Conservation (phyloP, 2,888 invertebrate genomes). For the Tiliacea aurago region DNA sequence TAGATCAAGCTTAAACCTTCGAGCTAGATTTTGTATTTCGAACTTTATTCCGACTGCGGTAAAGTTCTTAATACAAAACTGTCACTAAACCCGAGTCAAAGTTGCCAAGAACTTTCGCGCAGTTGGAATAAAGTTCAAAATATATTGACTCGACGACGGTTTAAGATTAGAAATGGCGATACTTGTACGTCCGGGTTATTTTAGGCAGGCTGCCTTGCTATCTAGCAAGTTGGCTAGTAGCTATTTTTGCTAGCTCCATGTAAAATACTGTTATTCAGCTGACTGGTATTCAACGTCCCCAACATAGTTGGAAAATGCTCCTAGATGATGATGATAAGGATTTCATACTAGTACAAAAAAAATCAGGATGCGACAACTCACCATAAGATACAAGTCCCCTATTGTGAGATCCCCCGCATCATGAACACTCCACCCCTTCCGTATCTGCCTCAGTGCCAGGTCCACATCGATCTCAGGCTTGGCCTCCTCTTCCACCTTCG, state of each 20-base stretch:
- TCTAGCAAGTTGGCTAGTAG: too few species aligned
- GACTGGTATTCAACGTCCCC: too few species aligned
- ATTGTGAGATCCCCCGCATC: slow-evolving; percentile 95
- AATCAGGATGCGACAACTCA: slow-evolving; percentile 76
- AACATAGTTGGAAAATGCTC: too few species aligned
- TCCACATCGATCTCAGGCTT: slow-evolving; percentile 82
- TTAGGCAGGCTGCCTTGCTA: not conserved
- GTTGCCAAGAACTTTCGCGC: not conserved
- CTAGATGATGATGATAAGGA: too few species aligned
- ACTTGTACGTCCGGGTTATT: not conserved
- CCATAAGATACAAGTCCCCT: slow-evolving; percentile 97
- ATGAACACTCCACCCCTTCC: slow-evolving; percentile 94
- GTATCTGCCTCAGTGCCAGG: slow-evolving; percentile 84
- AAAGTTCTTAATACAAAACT: not conserved
- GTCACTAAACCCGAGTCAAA: not conserved
- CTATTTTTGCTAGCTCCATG: too few species aligned
- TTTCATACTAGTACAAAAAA: too few species aligned
- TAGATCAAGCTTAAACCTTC: not conserved
- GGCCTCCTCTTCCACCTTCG: slow-evolving; percentile 64
- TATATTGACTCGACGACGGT: not conserved
- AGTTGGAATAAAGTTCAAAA: not conserved
- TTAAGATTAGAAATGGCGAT: not conserved
- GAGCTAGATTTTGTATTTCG: not conserved
- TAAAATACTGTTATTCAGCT: too few species aligned
- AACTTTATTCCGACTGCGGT: not conserved